Evolutionary conservation across 2,797 vertebrate genomes (phyloP).

Genomic region (Danio kyathit): DNA sequence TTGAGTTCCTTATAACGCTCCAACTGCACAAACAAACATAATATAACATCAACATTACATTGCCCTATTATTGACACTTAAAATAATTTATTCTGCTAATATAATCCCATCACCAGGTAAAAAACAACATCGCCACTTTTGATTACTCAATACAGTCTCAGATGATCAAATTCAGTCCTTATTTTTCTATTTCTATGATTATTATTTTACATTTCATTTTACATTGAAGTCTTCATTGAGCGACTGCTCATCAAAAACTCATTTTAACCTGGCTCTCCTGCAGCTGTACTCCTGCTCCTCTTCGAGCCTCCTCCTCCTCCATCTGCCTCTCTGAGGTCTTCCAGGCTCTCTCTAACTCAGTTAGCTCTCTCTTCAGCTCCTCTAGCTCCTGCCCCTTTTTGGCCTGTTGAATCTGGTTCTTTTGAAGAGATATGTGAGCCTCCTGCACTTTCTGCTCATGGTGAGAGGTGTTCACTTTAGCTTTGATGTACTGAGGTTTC

Average conservation of each 20-base stretch:
- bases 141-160: neutral
- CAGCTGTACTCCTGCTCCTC: conserved; percentile 78
- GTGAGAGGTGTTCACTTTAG: conserved; percentile 89
- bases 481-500: conserved; percentile 87
- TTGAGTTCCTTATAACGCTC: conserved; percentile 88
- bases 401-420: conserved; percentile 73
- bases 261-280: conserved; percentile 85
- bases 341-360: conserved; percentile 82
- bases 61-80: neutral
- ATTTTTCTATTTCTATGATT: neutral
- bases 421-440: conserved; percentile 71
- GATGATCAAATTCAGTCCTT: neutral
- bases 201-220: neutral
- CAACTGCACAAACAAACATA: conserved; percentile 72
- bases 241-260: neutral
- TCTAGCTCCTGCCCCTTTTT: conserved; percentile 80
- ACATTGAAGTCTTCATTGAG: neutral
- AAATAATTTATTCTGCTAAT: neutral
- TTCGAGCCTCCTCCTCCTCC: conserved; percentile 70
- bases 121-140: neutral
- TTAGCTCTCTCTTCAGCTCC: conserved; percentile 78
- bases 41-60: neutral
- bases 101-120: neutral
- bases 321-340: conserved; percentile 80
- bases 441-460: conserved; percentile 84